phyloP scores from a whole-genome alignment of 2,113 vertebrate species.

The Polyodon spathula region DNA sequence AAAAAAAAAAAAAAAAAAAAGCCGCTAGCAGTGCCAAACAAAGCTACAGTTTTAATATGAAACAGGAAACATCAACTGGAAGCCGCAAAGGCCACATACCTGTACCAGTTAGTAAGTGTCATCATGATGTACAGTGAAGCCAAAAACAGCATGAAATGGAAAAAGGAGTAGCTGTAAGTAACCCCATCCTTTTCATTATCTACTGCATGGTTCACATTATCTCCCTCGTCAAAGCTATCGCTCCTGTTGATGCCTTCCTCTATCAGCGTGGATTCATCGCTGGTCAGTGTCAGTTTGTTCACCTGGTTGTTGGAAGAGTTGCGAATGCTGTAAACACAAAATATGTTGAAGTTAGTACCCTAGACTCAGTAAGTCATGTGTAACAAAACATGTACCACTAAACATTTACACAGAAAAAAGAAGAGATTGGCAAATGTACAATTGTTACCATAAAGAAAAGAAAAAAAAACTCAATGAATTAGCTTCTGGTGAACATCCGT shows the following conservation, averaged over 20 bases:
- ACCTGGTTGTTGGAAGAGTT: constrained; percentile 90
- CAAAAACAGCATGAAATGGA: constrained; percentile 97
- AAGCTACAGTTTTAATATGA: too few relatives aligned
- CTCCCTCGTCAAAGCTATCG: constrained; percentile 69
- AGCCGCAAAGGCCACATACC: constrained; percentile 48
- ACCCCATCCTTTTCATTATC: constrained; percentile 93
- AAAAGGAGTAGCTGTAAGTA: constrained; percentile 96
- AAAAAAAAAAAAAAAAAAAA: too few relatives aligned
- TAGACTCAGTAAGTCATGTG: not conserved
- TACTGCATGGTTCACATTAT: constrained; percentile 60
- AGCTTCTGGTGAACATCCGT: too few relatives aligned
- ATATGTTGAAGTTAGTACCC: not conserved
- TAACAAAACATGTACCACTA: not conserved
- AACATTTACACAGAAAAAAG: not conserved
- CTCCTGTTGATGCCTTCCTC: constrained; percentile 72
- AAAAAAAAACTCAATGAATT: too few relatives aligned
- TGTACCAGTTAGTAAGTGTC: constrained; percentile 98
- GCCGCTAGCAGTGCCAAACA: too few relatives aligned
- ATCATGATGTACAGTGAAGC: constrained; percentile 98
- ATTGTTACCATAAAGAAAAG: too few relatives aligned
- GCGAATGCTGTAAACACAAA: constrained; percentile 64
- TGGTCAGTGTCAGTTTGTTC: constrained; percentile 89
- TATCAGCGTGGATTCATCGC: constrained; percentile 87
- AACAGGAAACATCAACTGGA: too few relatives aligned
- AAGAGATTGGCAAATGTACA: too few relatives aligned